phyloP scores from a whole-genome alignment of 2,797 vertebrate species.

The Coilia nasus region DNA sequence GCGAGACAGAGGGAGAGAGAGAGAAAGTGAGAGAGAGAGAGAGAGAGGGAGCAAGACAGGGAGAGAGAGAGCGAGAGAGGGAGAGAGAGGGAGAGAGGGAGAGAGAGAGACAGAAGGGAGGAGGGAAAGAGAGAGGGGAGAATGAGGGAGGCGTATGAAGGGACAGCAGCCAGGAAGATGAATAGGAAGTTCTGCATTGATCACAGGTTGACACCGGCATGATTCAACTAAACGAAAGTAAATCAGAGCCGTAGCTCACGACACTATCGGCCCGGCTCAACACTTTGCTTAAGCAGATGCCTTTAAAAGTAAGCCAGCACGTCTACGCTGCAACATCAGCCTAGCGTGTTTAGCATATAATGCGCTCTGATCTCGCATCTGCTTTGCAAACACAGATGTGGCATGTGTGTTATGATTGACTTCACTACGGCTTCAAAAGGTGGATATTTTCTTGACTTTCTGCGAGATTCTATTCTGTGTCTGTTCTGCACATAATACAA shows the following conservation, averaged over 20 bases:
- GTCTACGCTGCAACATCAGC: background rate
- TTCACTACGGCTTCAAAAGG: background rate
- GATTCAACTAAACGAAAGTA: constrained; percentile 32
- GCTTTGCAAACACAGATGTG: background rate
- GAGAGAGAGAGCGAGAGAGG: background rate
- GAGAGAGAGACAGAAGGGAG: background rate
- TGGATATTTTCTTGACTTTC: background rate
- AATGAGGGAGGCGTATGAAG: background rate
- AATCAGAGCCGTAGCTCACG: background rate
- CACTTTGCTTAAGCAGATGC: background rate
- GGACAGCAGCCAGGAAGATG: background rate
- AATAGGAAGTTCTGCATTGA: constrained; percentile 53
- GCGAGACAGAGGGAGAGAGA: too few species aligned
- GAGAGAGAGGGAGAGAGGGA: background rate
- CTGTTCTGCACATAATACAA: background rate
- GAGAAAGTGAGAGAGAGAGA: background rate
- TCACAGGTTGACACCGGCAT: constrained; percentile 34
- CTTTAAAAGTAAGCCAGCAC: background rate
- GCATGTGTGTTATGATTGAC: background rate
- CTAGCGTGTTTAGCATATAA: background rate
- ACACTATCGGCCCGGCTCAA: background rate
- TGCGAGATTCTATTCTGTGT: background rate
- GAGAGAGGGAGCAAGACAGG: background rate
- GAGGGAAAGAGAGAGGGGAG: background rate
- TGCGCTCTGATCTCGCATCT: background rate